Evolutionary conservation across 2,113 vertebrate species (phyloP).

Genomic region (Penelope pileata): DNA sequence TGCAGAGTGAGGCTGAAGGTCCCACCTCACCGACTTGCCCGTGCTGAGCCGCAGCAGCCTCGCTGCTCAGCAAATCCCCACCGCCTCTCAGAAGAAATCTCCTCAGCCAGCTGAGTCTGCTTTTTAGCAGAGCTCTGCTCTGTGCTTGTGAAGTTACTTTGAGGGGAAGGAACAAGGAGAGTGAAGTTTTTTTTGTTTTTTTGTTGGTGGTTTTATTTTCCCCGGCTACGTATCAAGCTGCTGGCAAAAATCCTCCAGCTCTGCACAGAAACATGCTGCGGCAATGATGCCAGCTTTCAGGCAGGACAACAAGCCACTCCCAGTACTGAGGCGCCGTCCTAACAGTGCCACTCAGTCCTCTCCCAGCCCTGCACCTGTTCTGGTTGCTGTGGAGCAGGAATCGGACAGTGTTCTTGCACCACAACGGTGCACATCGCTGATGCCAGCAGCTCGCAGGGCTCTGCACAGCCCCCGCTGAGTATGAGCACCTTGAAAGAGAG

Average conservation of each 20-base stretch:
- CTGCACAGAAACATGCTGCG: not conserved
- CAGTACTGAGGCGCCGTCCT: not conserved
- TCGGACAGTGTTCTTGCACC: not conserved
- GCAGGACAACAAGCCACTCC: not conserved
- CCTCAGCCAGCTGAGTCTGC: not conserved
- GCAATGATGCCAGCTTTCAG: not conserved
- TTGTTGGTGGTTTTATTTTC: not conserved
- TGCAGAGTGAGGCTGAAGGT: not conserved
- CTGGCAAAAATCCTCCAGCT: not conserved
- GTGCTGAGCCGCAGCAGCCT: no score
- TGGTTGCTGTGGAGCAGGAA: not conserved
- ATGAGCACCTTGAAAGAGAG: not conserved
- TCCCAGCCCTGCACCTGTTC: not conserved
- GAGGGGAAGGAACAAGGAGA: no score
- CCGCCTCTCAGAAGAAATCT: not conserved
- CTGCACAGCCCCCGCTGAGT: rapidly evolving
- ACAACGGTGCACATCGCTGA: no score
- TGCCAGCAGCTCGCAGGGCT: not conserved
- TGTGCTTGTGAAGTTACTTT: not conserved
- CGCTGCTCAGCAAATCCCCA: not conserved
- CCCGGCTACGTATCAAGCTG: not conserved
- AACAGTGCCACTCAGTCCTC: not conserved
- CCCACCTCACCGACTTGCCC: no score
- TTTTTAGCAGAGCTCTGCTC: not conserved
- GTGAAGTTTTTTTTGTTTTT: not conserved